phyloP scores from a whole-genome alignment of 2,888 invertebrate species.

The Cheilosia vulpina region DNA sequence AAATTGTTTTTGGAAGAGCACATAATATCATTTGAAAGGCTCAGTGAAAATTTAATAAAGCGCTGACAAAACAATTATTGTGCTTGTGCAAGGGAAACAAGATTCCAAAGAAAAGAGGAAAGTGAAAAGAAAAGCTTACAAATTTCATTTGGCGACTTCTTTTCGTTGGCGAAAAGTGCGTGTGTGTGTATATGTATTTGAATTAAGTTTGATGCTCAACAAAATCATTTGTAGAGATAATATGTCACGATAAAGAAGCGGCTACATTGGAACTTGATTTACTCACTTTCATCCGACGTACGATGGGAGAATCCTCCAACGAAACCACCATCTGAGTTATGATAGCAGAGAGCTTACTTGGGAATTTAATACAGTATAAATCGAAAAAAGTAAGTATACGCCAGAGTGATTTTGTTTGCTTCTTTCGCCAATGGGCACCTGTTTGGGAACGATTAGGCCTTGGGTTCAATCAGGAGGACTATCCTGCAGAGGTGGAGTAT shows the following conservation, averaged over 20 bases:
- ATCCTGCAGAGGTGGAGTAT: background rate
- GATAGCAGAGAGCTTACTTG: constrained; percentile 58
- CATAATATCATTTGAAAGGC: constrained; percentile 31
- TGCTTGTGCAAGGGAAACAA: constrained; percentile 43
- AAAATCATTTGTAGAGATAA: constrained; percentile 40
- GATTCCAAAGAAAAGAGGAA: background rate
- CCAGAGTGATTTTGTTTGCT: constrained; percentile 25
- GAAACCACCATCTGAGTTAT: constrained; percentile 46
- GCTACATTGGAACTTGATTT: constrained; percentile 52
- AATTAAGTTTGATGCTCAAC: constrained; percentile 10
- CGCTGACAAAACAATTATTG: constrained; percentile 57
- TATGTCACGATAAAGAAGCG: constrained; percentile 49
- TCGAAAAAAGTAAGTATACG: constrained; percentile 66
- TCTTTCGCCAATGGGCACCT: constrained; percentile 4
- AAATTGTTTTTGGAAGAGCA: constrained; percentile 56
- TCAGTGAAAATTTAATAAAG: constrained; percentile 51
- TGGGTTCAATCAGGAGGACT: background rate
- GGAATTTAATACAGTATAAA: constrained; percentile 48
- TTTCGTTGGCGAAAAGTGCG: constrained; percentile 26
- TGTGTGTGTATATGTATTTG: constrained; percentile 6
- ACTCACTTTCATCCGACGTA: constrained; percentile 6
- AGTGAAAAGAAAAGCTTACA: constrained; percentile 40
- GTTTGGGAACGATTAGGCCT: constrained; percentile 24
- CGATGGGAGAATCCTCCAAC: constrained; percentile 12
- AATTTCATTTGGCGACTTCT: constrained; percentile 34